These are phyloP conservation scores for Craseonycteris thonglongyai DNA, from an alignment of 2,113 vertebrate species.

Conservation along the genomic window DNA sequence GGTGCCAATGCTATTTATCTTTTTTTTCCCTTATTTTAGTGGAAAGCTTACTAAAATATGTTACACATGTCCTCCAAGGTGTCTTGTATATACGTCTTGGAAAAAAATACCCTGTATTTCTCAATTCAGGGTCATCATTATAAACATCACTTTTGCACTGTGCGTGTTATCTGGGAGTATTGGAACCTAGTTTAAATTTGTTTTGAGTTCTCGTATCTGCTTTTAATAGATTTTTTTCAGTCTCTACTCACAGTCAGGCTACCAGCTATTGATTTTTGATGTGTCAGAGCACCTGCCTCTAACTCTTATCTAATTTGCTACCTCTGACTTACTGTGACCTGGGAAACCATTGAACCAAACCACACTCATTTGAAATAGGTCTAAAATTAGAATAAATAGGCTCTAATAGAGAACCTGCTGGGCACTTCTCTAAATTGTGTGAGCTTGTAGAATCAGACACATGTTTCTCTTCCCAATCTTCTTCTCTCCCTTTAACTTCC, in stretches of 20 bases:
- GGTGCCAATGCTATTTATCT: background rate
- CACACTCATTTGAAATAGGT: background rate
- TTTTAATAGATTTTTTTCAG: background rate
- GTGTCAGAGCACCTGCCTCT: background rate
- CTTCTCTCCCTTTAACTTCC: background rate
- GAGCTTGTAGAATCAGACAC: background rate
- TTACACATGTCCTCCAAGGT: background rate
- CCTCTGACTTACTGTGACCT: conserved; percentile 24
- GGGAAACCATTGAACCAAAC: conserved; percentile 14
- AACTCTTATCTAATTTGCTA: background rate
- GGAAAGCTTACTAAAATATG: background rate
- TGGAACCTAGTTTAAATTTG: background rate
- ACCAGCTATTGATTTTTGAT: conserved; percentile 27
- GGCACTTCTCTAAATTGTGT: background rate
- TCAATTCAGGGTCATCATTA: background rate
- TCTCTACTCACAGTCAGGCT: background rate
- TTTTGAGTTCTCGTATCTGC: background rate
- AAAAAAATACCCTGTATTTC: background rate
- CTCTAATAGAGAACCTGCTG: background rate
- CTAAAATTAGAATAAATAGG: conserved; percentile 39
- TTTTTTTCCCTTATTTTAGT: background rate
- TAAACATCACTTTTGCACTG: background rate
- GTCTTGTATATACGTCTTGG: background rate
- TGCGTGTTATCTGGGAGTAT: background rate
- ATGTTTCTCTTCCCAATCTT: background rate